Conservation (phyloP, 2,888 invertebrate genomes). For the Leptogaster cylindrica region DNA sequence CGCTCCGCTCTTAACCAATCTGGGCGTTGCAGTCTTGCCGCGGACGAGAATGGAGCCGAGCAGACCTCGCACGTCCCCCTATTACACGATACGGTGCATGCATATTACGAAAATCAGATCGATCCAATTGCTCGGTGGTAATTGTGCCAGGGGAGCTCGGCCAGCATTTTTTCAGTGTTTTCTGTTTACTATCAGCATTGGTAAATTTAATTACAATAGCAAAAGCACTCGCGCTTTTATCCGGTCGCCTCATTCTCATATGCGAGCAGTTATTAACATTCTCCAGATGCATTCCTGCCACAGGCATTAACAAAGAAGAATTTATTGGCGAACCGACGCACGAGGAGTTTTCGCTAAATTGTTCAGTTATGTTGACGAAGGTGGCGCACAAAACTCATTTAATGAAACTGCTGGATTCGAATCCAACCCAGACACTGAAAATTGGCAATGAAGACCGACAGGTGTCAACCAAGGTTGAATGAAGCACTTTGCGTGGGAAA, state of each 20-base stretch:
- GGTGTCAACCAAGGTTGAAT: too few relatives aligned
- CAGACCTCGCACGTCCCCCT: constrained; percentile 24
- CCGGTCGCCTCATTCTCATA: constrained; percentile 18
- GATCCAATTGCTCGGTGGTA: constrained; percentile 39
- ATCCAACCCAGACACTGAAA: too few relatives aligned
- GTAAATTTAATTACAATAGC: constrained; percentile 27
- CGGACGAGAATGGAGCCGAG: background rate
- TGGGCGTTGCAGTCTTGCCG: constrained; percentile 24
- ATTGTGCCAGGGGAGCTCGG: background rate
- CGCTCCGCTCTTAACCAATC: constrained; percentile 18
- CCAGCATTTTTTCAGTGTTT: background rate
- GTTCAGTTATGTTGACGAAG: too few relatives aligned
- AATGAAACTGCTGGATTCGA: too few relatives aligned
- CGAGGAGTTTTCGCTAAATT: constrained; percentile 14
- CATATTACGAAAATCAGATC: constrained; percentile 45
- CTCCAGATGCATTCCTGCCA: constrained; percentile 35
- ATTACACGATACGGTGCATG: constrained; percentile 28
- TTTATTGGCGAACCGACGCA: background rate
- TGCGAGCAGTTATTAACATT: constrained; percentile 38
- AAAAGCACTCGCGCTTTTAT: constrained; percentile 2
- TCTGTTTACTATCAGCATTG: constrained; percentile 6
- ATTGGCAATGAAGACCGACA: too few relatives aligned
- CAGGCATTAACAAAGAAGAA: constrained; percentile 41
- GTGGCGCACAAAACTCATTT: too few relatives aligned
- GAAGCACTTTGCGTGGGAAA: too few relatives aligned